Evolutionary conservation across 2,888 invertebrate species (phyloP).

Genomic region (Acanthosepion pharaonis): DNA sequence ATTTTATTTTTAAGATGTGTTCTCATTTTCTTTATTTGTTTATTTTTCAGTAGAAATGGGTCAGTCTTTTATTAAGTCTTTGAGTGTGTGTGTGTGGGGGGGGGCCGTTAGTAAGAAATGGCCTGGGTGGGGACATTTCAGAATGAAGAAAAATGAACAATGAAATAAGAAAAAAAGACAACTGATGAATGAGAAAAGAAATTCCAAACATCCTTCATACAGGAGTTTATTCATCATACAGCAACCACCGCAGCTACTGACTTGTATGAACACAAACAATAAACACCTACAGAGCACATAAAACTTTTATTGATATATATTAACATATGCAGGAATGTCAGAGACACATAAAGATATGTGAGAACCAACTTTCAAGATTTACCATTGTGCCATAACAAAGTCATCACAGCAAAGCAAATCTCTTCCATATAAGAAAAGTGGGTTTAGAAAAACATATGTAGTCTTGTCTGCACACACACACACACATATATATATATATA

Average conservation of each 20-base stretch:
- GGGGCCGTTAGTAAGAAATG: background rate
- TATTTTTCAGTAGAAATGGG: too few relatives aligned
- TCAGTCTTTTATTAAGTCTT: too few relatives aligned
- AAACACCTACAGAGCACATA: background rate
- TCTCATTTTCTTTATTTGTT: too few relatives aligned
- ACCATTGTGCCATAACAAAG: too few relatives aligned
- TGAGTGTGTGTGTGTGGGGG: too few relatives aligned
- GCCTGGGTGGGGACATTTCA: background rate
- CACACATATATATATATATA: too few relatives aligned
- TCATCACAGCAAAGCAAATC: too few relatives aligned
- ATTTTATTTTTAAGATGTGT: too few relatives aligned
- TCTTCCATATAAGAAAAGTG: too few relatives aligned
- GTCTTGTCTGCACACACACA: too few relatives aligned
- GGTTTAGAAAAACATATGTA: too few relatives aligned
- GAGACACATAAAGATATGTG: background rate
- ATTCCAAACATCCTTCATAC: background rate
- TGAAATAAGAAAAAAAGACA: background rate
- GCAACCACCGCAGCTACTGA: background rate
- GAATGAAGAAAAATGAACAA: background rate
- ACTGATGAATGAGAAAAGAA: background rate
- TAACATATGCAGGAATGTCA: background rate
- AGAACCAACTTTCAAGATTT: too few relatives aligned
- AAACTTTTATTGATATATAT: background rate
- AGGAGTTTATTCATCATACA: background rate
- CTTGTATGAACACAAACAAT: background rate